Conservation (phyloP, 2,113 vertebrate species). For the Cervus canadensis region DNA sequence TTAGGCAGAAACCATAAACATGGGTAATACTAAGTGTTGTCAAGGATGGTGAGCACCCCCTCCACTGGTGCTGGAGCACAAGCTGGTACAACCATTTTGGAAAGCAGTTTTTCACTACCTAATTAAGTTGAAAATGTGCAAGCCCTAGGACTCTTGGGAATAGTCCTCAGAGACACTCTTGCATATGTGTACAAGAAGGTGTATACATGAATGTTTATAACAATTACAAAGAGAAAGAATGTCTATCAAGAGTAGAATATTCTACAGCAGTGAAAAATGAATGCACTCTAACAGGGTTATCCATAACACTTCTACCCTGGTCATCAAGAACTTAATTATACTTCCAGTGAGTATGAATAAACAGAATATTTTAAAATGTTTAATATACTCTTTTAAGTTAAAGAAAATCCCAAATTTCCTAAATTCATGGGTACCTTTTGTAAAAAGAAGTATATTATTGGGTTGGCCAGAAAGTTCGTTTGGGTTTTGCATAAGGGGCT, state of each 20-base stretch:
- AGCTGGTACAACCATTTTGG: background rate
- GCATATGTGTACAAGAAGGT: background rate
- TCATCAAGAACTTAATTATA: constrained; percentile 42
- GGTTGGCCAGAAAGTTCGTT: background rate
- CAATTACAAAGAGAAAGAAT: background rate
- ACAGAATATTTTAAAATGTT: background rate
- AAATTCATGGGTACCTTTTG: background rate
- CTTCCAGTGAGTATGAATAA: constrained; percentile 2
- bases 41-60: background rate
- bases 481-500: background rate
- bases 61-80: background rate
- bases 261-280: background rate
- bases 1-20: background rate
- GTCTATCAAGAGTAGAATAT: background rate
- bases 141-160: background rate
- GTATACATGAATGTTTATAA: background rate
- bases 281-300: background rate
- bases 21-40: background rate
- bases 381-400: background rate
- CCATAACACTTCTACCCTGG: background rate
- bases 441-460: background rate
- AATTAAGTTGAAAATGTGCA: background rate
- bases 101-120: background rate
- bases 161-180: background rate
- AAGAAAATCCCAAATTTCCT: background rate